These are phyloP conservation scores for Morpho helenor DNA, from an alignment of 2,888 invertebrate species.

Conservation along the genomic window DNA sequence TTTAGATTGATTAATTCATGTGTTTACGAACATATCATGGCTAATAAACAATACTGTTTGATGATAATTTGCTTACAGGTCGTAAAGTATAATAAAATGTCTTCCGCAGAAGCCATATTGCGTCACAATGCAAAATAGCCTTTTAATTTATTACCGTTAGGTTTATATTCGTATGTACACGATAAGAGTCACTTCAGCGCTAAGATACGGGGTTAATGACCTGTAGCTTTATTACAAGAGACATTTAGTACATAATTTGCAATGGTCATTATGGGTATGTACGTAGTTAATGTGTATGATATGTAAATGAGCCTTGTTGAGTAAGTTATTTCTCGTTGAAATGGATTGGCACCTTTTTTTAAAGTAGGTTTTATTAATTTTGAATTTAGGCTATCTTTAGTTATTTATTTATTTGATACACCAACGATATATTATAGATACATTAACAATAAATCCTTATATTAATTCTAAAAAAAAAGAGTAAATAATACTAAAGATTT, in stretches of 20 bases:
- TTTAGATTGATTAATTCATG: slow-evolving; percentile 35
- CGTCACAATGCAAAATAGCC: neutral
- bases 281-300: neutral
- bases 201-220: slow-evolving; percentile 21
- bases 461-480: too few species aligned
- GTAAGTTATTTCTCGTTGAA: too few species aligned
- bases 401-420: too few species aligned
- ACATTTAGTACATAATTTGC: slow-evolving; percentile 1
- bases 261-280: neutral
- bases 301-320: too few species aligned
- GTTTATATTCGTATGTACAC: slow-evolving; percentile 1
- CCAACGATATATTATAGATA: too few species aligned
- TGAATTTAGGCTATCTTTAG: too few species aligned
- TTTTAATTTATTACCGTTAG: slow-evolving; percentile 2
- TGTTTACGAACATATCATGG: slow-evolving; percentile 34
- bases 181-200: neutral
- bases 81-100: slow-evolving; percentile 3
- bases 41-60: slow-evolving; percentile 26
- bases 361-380: too few species aligned
- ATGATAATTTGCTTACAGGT: slow-evolving; percentile 12
- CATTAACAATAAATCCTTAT: too few species aligned
- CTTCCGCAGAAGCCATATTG: neutral
- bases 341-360: too few species aligned
- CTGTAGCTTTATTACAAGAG: slow-evolving; percentile 9
- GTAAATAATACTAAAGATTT: too few species aligned